phyloP scores from a whole-genome alignment of 1,140 invertebrate genomes.

The Homarus americanus region DNA sequence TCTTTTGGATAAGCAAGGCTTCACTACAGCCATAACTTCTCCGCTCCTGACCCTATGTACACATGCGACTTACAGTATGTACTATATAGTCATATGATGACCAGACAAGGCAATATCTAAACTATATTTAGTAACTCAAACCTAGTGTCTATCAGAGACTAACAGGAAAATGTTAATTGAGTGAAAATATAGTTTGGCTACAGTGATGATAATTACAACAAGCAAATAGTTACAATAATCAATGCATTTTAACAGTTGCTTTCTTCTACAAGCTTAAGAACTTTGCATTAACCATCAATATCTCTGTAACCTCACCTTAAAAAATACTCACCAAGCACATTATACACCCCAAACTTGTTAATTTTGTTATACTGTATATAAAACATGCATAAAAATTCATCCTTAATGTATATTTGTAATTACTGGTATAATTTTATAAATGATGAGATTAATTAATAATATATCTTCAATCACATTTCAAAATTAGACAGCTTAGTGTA shows the following conservation, averaged over 20 bases:
- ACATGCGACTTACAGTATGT: constrained; percentile 55
- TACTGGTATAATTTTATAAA: not conserved
- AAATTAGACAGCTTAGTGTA: not conserved
- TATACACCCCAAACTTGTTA: constrained; percentile 2
- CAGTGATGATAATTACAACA: constrained; percentile 70
- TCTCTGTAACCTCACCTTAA: not conserved
- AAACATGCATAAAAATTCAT: constrained; percentile 11
- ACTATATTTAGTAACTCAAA: constrained; percentile 70
- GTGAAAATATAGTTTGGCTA: constrained; percentile 71
- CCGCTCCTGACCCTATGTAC: constrained; percentile 39
- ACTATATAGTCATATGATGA: constrained; percentile 71
- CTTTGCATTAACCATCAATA: constrained; percentile 25
- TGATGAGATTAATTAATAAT: not conserved
- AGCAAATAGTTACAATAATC: constrained; percentile 66
- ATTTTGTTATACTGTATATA: constrained; percentile 14
- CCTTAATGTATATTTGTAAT: constrained; percentile 5
- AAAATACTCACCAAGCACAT: not conserved
- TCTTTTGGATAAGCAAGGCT: not conserved
- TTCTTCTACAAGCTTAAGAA: constrained; percentile 59
- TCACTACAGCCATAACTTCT: constrained; percentile 21
- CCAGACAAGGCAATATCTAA: constrained; percentile 67
- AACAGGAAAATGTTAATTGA: constrained; percentile 63
- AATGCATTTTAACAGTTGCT: constrained; percentile 68
- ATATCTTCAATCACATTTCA: constrained; percentile 5
- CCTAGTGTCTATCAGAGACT: constrained; percentile 71